A percentile compares a stretch with the other conserved stretches of the same genome.
Conservation (phyloP, 2,113 vertebrate genomes). For the Reinhardtius hippoglossoides region DNA sequence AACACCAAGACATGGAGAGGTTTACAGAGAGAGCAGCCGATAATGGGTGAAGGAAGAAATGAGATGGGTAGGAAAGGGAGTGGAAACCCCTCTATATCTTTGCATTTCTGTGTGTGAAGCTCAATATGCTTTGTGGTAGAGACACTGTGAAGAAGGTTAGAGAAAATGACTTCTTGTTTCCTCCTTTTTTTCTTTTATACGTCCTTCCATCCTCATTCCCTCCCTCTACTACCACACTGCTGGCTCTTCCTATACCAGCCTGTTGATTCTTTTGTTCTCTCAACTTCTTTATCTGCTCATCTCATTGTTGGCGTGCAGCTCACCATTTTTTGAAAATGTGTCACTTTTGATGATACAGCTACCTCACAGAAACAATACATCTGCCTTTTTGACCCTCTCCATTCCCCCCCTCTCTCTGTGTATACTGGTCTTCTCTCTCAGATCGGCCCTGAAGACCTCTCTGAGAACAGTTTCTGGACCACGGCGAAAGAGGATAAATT, state of each 20-base stretch:
- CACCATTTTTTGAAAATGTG: conserved; percentile 38
- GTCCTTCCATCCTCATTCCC: not conserved
- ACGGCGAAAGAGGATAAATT: conserved; percentile 87
- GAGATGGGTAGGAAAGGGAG: not conserved
- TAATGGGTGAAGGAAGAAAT: conserved; percentile 6
- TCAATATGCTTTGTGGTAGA: conserved; percentile 46
- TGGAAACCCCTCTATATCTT: conserved; percentile 25
- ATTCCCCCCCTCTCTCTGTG: not conserved
- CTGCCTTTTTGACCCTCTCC: conserved; percentile 11
- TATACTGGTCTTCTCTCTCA: conserved; percentile 51
- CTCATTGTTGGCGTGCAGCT: conserved; percentile 51
- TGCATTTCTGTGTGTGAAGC: conserved; percentile 38
- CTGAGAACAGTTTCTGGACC: conserved; percentile 89
- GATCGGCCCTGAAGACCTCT: conserved; percentile 87
- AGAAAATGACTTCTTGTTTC: conserved; percentile 40
- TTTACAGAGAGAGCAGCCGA: conserved; percentile 1
- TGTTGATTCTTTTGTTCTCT: conserved; percentile 38
- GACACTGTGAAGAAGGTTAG: conserved; percentile 47
- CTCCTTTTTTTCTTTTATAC: not conserved
- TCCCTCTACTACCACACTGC: conserved; percentile 20
- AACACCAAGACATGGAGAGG: conserved; percentile 23
- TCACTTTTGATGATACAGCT: conserved; percentile 33
- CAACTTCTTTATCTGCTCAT: conserved; percentile 18
- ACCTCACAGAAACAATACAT: conserved; percentile 18
- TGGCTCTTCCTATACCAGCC: conserved; percentile 28